These are phyloP conservation scores for Taenioides sp. DNA, from an alignment of 2,797 vertebrate genomes.

Conservation along the genomic window DNA sequence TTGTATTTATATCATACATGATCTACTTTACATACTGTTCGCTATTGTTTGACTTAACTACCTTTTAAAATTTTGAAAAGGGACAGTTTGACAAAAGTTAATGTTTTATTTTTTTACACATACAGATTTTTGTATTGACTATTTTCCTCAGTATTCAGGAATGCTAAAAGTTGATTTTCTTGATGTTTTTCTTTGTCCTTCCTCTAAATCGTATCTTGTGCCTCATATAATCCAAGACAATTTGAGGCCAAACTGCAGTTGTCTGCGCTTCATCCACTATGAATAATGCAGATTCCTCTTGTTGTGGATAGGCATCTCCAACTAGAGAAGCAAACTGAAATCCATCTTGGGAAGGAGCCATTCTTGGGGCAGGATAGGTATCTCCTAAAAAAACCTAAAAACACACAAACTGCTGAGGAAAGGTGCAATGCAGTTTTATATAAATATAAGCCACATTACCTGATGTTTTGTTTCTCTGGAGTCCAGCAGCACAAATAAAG, in stretches of 20 bases:
- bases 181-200: slow-evolving; percentile 61
- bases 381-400: slow-evolving; percentile 36
- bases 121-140: slow-evolving; percentile 6
- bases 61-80: background rate
- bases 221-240: slow-evolving; percentile 59
- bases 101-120: slow-evolving; percentile 35
- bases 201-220: slow-evolving; percentile 63
- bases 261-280: slow-evolving; percentile 26
- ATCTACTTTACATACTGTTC: background rate
- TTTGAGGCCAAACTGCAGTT: slow-evolving; percentile 47
- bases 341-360: slow-evolving; percentile 24
- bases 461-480: slow-evolving; percentile 38
- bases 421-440: background rate
- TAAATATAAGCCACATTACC: slow-evolving; percentile 39
- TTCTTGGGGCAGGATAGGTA: slow-evolving; percentile 12
- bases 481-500: slow-evolving; percentile 38
- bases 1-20: background rate
- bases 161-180: slow-evolving; percentile 15
- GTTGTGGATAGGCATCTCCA: slow-evolving; percentile 15
- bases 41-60: background rate
- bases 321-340: slow-evolving; percentile 29
- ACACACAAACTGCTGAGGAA: background rate
- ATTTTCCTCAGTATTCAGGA: slow-evolving; percentile 6
- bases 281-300: slow-evolving; percentile 34
- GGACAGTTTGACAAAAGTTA: background rate